Percentiles rank a stretch among this genome's conserved stretches.
Evolutionary conservation across 2,113 vertebrate species (phyloP).

Genomic region (Pelecanoides urinatrix): DNA sequence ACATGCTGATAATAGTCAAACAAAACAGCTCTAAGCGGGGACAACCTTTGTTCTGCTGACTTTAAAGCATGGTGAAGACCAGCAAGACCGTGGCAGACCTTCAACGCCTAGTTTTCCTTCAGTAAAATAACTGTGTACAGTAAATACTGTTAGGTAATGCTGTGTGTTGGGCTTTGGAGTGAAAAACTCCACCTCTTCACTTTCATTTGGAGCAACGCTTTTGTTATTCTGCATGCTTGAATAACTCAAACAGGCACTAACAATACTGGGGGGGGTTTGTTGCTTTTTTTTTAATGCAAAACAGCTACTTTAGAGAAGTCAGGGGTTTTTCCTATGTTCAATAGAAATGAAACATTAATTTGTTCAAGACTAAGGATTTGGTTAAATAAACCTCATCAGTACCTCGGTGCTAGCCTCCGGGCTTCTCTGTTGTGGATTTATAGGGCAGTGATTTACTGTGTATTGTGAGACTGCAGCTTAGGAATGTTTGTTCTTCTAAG

Average conservation of each 20-base stretch:
- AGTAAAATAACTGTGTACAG: neutral
- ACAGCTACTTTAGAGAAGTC: neutral
- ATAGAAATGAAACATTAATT: neutral
- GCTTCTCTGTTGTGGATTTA: neutral
- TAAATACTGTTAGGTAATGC: neutral
- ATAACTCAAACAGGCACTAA: neutral
- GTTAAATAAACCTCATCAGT: slow-evolving; percentile 1
- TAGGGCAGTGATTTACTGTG: neutral
- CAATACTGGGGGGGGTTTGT: neutral
- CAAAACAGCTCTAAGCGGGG: accelerated
- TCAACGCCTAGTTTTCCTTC: neutral
- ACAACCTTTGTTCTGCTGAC: neutral
- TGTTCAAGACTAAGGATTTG: neutral
- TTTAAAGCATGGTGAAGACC: neutral
- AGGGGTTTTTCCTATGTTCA: neutral
- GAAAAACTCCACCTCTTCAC: neutral
- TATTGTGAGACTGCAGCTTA: neutral
- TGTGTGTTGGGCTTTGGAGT: neutral
- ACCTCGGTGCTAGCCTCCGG: neutral
- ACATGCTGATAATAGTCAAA: neutral
- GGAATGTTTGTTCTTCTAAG: neutral
- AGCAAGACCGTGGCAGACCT: neutral
- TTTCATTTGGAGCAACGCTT: neutral
- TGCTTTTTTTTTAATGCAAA: neutral
- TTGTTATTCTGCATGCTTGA: neutral